These are phyloP conservation scores for Eptatretus burgeri DNA, from an alignment of 2,113 vertebrate species.

Conservation along the genomic window DNA sequence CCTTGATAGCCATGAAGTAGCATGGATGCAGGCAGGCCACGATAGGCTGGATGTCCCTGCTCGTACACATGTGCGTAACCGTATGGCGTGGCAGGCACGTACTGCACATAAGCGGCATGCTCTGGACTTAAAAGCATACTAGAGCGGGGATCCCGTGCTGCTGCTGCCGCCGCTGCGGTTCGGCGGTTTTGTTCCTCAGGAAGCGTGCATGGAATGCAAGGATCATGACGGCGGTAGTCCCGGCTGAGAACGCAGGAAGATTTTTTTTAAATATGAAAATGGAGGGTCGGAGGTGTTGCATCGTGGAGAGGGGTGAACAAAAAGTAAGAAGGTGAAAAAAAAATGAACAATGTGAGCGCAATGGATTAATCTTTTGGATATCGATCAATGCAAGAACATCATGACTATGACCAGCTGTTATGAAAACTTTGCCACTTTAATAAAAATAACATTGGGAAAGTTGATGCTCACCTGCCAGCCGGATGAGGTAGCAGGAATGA, in stretches of 20 bases:
- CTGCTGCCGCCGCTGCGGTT: conserved; percentile 48
- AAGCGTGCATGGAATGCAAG: not conserved
- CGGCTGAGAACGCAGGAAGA: not conserved
- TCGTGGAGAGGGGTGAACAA: not conserved
- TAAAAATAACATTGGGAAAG: too few species aligned
- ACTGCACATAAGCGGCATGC: conserved; percentile 78
- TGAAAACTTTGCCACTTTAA: too few species aligned
- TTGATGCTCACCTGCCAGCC: too few species aligned
- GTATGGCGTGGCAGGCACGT: conserved; percentile 41
- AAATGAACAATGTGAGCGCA: too few species aligned
- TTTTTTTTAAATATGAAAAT: not conserved
- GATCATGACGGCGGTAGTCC: not conserved
- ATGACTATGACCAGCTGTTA: too few species aligned
- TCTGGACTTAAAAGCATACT: conserved; percentile 12
- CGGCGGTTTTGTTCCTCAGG: conserved; percentile 22
- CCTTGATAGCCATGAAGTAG: conserved; percentile 83
- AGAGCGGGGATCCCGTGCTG: conserved; percentile 16
- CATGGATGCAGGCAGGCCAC: conserved; percentile 39
- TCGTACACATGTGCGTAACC: conserved; percentile 87
- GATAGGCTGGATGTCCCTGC: conserved; percentile 43
- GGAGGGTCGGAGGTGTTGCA: not conserved
- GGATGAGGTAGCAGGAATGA: too few species aligned
- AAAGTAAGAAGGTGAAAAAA: too few species aligned
- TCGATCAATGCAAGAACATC: too few species aligned
- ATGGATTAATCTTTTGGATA: too few species aligned